Conservation (phyloP, 2,113 vertebrate genomes). For the Crotophaga sulcirostris region DNA sequence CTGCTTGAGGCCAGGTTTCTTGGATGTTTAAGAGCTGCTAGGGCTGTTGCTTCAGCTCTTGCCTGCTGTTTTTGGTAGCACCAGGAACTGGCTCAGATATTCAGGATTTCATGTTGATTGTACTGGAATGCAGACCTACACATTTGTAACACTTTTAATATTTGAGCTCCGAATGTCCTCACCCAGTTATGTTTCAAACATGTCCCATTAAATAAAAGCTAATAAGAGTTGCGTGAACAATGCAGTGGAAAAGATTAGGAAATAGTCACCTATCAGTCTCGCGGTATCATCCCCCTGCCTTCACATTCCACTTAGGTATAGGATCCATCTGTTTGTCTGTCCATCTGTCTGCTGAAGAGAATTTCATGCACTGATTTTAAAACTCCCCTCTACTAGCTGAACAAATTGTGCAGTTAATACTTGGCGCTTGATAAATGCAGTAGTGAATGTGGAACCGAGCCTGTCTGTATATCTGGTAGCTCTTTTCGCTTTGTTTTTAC, state of each 20-base stretch:
- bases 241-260: slow-evolving; percentile 65
- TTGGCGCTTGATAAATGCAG: slow-evolving; percentile 93
- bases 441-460: slow-evolving; percentile 97
- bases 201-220: slow-evolving; percentile 57
- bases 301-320: slow-evolving; percentile 89
- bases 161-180: slow-evolving; percentile 34
- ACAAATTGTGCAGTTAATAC: slow-evolving; percentile 91
- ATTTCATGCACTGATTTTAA: slow-evolving; percentile 93
- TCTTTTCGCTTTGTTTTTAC: slow-evolving; percentile 96
- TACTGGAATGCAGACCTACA: slow-evolving; percentile 62
- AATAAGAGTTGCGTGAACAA: slow-evolving; percentile 56
- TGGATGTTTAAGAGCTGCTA: slow-evolving; percentile 11
- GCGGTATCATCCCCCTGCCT: slow-evolving; percentile 78
- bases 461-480: slow-evolving; percentile 99
- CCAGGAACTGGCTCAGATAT: slow-evolving; percentile 37
- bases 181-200: slow-evolving; percentile 40
- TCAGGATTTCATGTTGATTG: slow-evolving; percentile 29
- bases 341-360: slow-evolving; percentile 83
- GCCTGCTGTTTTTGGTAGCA: background rate
- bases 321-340: slow-evolving; percentile 81
- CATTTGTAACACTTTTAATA: slow-evolving; percentile 44
- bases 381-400: slow-evolving; percentile 86
- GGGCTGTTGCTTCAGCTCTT: slow-evolving; percentile 23
- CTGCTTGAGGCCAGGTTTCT: slow-evolving; percentile 16
- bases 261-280: slow-evolving; percentile 77